phyloP scores from a whole-genome alignment of 2,113 vertebrate genomes.

The Bubo bubo region DNA sequence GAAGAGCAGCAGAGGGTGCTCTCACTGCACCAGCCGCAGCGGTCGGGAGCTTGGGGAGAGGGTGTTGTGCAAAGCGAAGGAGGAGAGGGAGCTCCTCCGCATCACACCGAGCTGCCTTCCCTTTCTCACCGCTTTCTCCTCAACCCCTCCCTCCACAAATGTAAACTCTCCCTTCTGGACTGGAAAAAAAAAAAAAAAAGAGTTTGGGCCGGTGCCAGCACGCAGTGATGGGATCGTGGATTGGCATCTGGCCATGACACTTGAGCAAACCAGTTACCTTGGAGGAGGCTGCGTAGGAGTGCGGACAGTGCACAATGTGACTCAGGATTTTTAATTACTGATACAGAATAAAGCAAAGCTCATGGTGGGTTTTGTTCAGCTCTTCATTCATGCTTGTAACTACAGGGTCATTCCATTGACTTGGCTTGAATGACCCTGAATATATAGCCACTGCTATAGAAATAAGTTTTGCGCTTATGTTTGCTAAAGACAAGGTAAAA shows the following conservation, averaged over 20 bases:
- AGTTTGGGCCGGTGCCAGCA: background rate
- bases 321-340: background rate
- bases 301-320: background rate
- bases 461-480: rapidly evolving
- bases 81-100: background rate
- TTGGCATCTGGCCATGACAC: background rate
- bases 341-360: background rate
- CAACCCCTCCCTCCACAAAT: background rate
- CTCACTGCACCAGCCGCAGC: background rate
- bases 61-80: background rate
- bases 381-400: background rate
- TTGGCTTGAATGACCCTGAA: background rate
- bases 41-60: background rate
- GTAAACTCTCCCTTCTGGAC: background rate
- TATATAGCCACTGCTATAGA: background rate
- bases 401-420: background rate
- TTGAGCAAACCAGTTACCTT: background rate
- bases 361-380: background rate
- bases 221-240: background rate
- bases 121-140: background rate
- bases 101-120: rapidly evolving
- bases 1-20: constrained; percentile 52
- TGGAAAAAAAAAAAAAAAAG: background rate
- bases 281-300: background rate
- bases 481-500: background rate